Evolutionary conservation across 2,797 vertebrate genomes (phyloP), one percentile per base, ranked within the genome.

Genomic region (Rachycentron canadum): DNA sequence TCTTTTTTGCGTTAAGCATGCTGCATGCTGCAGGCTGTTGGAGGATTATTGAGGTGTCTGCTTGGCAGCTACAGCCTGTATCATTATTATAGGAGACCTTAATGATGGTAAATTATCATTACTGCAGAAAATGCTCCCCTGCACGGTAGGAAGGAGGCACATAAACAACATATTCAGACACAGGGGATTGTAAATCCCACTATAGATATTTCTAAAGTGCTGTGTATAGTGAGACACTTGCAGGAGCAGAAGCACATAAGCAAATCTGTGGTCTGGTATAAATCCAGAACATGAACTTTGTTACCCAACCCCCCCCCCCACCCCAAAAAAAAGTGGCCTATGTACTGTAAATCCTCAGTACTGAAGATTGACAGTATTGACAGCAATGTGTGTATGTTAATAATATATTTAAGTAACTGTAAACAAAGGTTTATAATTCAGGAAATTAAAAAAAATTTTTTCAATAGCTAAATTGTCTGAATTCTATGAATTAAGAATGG

Each of bases 71-170:
- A 55, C 72, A 52, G 65, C 65, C 64, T 69, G 81, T 60, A 83
- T 86, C 64, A 86, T 86, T 83, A 82, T 86, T 86, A 88, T 76
- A 60, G 55, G 75, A 87, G 52, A 68, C 50, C 56, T 76, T 82
- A 86, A 90, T 84, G 84, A 88, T 82, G 71, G 83, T 85, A 74
- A 88, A 86, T 91, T 84, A 90, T 89, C 86, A 85, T 85, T 82
- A 88, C 58, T 74, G 90, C 80, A 71, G 83, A 79, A 83, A 79
- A 82, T 50, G 50, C 69, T 84, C 45, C 70, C 65, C 43, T 69
- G 83, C 76, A 64, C 79, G 60, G 65, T 50, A 3, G 79, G 77
- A 66, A 72, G 34, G 57, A 79, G 32, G 73, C 62, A 38, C 73
- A 76, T 84, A 74, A 78, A 78, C 82, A 84, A 76, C 69, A 75